Percentiles rank a stretch among this genome's conserved stretches.
These are phyloP conservation scores for Heliconius hortense DNA, from an alignment of 2,888 invertebrate species.

Conservation along the genomic window DNA sequence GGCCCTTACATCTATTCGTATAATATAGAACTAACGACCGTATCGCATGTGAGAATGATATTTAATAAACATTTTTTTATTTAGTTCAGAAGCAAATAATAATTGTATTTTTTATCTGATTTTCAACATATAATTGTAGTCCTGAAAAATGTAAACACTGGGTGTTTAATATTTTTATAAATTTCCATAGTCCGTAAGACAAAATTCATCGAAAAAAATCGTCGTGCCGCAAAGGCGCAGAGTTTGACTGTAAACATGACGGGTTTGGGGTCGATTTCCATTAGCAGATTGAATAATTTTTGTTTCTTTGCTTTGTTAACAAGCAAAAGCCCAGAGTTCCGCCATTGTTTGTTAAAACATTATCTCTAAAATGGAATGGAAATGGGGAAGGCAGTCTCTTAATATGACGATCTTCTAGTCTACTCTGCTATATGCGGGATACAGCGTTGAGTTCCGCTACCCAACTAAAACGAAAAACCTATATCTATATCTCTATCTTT, in stretches of 20 bases:
- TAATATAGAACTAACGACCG: conserved; percentile 4
- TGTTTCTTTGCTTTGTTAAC: too few relatives aligned
- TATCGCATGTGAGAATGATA: conserved; percentile 11
- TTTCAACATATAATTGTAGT: conserved; percentile 2
- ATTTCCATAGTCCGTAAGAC: too few relatives aligned
- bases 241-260: too few relatives aligned
- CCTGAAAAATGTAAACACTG: neutral
- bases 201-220: too few relatives aligned
- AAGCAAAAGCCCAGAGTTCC: too few relatives aligned
- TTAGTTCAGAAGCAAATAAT: conserved; percentile 34
- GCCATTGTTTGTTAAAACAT: too few relatives aligned
- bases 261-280: too few relatives aligned
- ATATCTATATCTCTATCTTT: too few relatives aligned
- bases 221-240: too few relatives aligned
- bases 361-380: too few relatives aligned
- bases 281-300: too few relatives aligned
- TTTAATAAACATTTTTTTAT: conserved; percentile 13
- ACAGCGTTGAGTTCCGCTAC: neutral
- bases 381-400: neutral
- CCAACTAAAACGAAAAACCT: neutral
- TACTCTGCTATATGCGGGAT: neutral
- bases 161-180: too few relatives aligned
- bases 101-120: conserved; percentile 17
- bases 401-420: neutral
- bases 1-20: neutral